Evolutionary conservation across 1,140 invertebrate genomes (phyloP), one percentile per base, ranked within the genome.

Genomic region (Platorchestia sp.): DNA sequence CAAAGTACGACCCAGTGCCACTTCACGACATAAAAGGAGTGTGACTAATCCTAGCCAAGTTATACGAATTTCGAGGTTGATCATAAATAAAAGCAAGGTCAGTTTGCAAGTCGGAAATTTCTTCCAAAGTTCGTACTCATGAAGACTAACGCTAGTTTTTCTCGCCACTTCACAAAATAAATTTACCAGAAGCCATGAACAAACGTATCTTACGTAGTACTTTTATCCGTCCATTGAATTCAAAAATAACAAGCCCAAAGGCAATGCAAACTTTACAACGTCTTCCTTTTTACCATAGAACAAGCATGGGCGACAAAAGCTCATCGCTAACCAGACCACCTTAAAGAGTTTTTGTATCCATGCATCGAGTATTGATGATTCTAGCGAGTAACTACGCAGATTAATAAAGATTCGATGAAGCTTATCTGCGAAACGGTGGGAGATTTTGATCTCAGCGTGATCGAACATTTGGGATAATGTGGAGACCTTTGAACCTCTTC

Each of bases 401-500:
- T 93, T 22, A 45, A 45, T 93, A 16, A 45, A 40, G 91, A 6
- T 10, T 40, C 10, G 10, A 6, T 93, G 7, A 45, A 45, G 5
- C 43, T 93, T 93, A 93, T 93, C 91, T 45, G 22, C 14, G 40
- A 42, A 89, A 44, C 91, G 44, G 44, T 93, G 44, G 7, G 45
- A 93, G 43, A 93, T 93, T 93, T 44, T 44, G 87, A 89, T 89
- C 91, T 0, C 40, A 93, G 41, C 91, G 91, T 47, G 91, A 93
- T 45, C 45, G 91, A 93, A 93, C 91, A 93, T 93, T 47, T 44
- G 5, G 91, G 45, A 27, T 47, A 93, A 93, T 93, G 44, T n/a
- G 91, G 91, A 90, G 91, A 93, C 91, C 91, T 93, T 47, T 93
- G 91, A 93, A 93, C 91, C 40, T 44, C 44, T 93, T 93, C 47